phyloP scores from a whole-genome alignment of 2,113 vertebrate genomes.

The Ardeotis arabs region DNA sequence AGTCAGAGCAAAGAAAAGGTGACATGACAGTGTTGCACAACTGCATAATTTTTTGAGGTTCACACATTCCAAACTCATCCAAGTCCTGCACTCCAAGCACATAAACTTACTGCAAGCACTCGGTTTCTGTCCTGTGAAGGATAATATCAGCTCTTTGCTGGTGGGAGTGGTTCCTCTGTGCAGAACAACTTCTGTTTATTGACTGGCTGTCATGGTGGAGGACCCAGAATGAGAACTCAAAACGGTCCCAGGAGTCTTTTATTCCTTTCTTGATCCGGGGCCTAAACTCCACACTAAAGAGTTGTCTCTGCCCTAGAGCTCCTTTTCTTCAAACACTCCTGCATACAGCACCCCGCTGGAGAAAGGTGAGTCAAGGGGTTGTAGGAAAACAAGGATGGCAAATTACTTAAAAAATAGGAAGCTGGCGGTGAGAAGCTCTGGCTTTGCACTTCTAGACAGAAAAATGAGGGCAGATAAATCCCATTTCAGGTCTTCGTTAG shows the following conservation, averaged over 20 bases:
- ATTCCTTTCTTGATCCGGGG: not conserved
- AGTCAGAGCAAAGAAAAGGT: not conserved
- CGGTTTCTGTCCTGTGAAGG: not conserved
- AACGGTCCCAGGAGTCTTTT: not conserved
- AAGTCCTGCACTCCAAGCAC: fast-evolving
- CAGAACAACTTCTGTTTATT: not conserved
- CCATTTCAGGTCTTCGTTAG: not conserved
- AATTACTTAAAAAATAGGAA: not conserved
- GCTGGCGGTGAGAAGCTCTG: fast-evolving
- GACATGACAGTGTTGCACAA: not conserved
- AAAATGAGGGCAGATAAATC: not conserved
- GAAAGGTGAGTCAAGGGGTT: not conserved
- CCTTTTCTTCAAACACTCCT: not conserved
- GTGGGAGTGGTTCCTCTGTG: not conserved
- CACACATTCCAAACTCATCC: not conserved
- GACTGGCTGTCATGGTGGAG: not conserved
- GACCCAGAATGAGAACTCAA: not conserved
- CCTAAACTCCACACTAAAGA: not conserved
- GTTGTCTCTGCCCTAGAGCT: not conserved
- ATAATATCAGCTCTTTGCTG: not conserved
- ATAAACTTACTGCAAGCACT: not conserved
- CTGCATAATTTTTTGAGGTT: not conserved
- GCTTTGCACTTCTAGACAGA: not conserved
- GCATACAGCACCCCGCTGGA: fast-evolving
- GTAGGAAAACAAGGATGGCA: not conserved